phyloP scores from a whole-genome alignment of 2,113 vertebrate species.

The Dipodomys merriami region DNA sequence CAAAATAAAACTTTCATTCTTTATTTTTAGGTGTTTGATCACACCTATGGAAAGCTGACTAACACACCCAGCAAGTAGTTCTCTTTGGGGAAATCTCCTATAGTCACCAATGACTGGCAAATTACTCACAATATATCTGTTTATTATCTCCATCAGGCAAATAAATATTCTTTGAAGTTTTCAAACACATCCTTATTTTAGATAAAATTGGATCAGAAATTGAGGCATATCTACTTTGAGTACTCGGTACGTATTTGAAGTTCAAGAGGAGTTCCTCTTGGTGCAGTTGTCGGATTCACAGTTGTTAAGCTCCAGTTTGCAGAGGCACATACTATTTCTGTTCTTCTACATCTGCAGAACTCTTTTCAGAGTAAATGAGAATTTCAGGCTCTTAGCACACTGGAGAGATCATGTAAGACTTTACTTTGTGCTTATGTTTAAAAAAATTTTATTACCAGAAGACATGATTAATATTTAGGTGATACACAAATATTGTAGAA shows the following conservation, averaged over 20 bases:
- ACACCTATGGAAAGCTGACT: neutral
- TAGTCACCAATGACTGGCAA: constrained; percentile 18
- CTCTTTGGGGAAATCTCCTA: constrained; percentile 16
- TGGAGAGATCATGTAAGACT: constrained; percentile 12
- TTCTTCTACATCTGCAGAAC: constrained; percentile 67
- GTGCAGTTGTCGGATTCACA: constrained; percentile 12
- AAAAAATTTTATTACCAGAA: neutral
- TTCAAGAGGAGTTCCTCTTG: constrained; percentile 41
- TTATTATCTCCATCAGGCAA: neutral
- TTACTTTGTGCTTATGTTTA: constrained; percentile 61
- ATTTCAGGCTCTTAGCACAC: constrained; percentile 55
- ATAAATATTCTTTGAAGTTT: neutral
- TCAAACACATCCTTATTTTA: constrained; percentile 30
- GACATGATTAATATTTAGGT: constrained; percentile 42
- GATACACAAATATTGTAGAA: constrained; percentile 6
- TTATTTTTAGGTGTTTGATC: neutral
- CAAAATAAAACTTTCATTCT: neutral
- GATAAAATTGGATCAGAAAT: constrained; percentile 7
- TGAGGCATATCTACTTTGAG: constrained; percentile 38
- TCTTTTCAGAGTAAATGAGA: constrained; percentile 65
- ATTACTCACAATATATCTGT: neutral
- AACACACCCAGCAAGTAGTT: constrained; percentile 19
- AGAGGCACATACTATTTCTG: constrained; percentile 42
- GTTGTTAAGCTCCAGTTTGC: constrained; percentile 39
- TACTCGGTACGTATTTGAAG: constrained; percentile 14